Percentiles rank a stretch among this genome's conserved stretches.
Conservation (phyloP, 2,113 vertebrate genomes). For the Sphyrna mokarran region DNA sequence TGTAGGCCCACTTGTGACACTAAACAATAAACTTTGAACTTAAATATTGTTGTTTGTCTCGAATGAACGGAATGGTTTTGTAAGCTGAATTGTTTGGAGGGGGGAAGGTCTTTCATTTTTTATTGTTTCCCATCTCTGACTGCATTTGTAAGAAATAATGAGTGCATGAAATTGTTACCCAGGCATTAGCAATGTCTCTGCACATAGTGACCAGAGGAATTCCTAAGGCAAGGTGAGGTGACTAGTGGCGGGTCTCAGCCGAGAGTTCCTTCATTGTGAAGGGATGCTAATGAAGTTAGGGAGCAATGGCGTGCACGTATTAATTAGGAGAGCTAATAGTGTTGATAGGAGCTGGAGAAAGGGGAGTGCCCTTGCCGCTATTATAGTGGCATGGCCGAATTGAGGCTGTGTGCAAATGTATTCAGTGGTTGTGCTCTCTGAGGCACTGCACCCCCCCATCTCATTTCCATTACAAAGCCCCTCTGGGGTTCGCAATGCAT, state of each 20-base stretch:
- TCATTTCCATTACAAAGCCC: constrained; percentile 1
- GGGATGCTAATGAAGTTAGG: neutral
- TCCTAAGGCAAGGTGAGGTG: neutral
- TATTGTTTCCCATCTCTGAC: neutral
- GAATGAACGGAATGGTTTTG: neutral
- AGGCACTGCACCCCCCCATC: neutral
- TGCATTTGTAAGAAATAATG: neutral
- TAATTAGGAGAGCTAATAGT: neutral
- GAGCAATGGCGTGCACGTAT: neutral
- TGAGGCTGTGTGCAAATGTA: neutral
- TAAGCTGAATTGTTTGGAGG: neutral
- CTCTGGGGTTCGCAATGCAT: neutral
- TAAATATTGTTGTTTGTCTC: neutral
- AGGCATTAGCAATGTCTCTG: neutral
- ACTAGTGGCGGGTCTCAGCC: neutral
- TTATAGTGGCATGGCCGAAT: neutral
- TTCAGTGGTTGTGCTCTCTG: neutral
- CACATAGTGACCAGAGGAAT: neutral
- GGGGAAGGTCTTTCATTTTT: neutral
- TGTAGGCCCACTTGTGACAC: too few relatives aligned
- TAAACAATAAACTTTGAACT: too few relatives aligned
- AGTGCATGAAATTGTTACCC: neutral
- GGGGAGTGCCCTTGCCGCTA: neutral
- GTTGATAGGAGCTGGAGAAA: neutral
- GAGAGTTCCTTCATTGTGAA: neutral